Evolutionary conservation across 2,797 vertebrate species (phyloP).

Genomic region (Yasuhikotakia modesta): DNA sequence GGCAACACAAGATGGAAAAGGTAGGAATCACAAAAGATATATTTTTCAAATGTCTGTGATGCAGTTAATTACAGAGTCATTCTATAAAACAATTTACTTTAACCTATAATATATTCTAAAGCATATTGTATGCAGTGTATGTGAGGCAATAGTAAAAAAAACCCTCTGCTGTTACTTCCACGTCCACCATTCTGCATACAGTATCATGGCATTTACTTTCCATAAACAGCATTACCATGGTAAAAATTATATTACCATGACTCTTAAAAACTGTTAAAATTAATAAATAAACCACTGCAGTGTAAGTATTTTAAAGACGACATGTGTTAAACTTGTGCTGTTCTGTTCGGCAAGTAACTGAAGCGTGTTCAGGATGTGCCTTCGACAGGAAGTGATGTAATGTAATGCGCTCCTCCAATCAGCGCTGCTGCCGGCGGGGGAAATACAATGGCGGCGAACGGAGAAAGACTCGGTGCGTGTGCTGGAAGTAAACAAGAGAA

Average conservation of each 20-base stretch:
- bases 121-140: not conserved
- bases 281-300: not conserved
- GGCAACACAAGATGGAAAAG: not conserved
- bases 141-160: too few relatives aligned
- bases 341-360: not conserved
- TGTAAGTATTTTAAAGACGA: not conserved
- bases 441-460: slow-evolving; percentile 71
- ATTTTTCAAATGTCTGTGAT: not conserved
- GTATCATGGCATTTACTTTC: not conserved
- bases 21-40: not conserved
- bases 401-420: slow-evolving; percentile 65
- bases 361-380: not conserved
- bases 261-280: not conserved
- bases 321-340: not conserved
- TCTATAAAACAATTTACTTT: too few relatives aligned
- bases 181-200: not conserved
- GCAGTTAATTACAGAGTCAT: too few relatives aligned
- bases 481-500: slow-evolving; percentile 44
- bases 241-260: not conserved
- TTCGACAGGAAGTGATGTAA: slow-evolving; percentile 47
- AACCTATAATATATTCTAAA: too few relatives aligned
- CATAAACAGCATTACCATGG: too few relatives aligned
- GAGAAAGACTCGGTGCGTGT: slow-evolving; percentile 48
- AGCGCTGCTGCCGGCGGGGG: slow-evolving; percentile 37
- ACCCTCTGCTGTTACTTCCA: not conserved